These are phyloP conservation scores for Dipodomys ordii DNA, from an alignment of 2,113 vertebrate species.

Conservation along the genomic window DNA sequence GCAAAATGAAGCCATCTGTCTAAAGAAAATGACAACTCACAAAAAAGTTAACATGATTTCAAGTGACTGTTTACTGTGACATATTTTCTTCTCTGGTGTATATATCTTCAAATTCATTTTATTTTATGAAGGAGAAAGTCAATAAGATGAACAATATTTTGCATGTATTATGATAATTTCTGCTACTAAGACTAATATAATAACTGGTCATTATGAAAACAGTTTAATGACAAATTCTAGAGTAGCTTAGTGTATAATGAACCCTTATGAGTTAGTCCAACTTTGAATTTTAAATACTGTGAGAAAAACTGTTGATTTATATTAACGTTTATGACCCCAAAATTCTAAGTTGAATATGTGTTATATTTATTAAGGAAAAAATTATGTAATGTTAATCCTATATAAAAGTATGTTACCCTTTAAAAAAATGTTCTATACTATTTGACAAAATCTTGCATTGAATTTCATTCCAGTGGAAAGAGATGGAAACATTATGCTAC, in stretches of 20 bases:
- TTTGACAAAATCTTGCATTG: neutral
- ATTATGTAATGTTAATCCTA: conserved; percentile 37
- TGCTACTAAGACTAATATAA: neutral
- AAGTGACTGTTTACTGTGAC: neutral
- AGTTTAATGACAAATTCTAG: neutral
- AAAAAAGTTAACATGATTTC: neutral
- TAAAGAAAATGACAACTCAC: conserved; percentile 26
- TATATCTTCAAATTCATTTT: neutral
- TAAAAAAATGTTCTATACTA: neutral
- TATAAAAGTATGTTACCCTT: neutral
- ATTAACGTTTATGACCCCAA: conserved; percentile 14
- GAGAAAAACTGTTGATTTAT: neutral
- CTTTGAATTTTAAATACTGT: conserved; percentile 32
- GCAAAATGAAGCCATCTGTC: neutral
- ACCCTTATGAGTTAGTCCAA: neutral
- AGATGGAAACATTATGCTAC: neutral
- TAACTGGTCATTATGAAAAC: conserved; percentile 14
- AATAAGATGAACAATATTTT: neutral
- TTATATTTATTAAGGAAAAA: neutral
- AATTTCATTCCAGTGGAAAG: conserved; percentile 28
- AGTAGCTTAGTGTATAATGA: neutral
- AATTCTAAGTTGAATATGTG: neutral
- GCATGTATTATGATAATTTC: neutral
- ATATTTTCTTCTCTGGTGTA: neutral
- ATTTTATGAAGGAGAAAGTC: neutral